phyloP scores from a whole-genome alignment of 1,140 invertebrate species.

The Drosophila truncata region DNA sequence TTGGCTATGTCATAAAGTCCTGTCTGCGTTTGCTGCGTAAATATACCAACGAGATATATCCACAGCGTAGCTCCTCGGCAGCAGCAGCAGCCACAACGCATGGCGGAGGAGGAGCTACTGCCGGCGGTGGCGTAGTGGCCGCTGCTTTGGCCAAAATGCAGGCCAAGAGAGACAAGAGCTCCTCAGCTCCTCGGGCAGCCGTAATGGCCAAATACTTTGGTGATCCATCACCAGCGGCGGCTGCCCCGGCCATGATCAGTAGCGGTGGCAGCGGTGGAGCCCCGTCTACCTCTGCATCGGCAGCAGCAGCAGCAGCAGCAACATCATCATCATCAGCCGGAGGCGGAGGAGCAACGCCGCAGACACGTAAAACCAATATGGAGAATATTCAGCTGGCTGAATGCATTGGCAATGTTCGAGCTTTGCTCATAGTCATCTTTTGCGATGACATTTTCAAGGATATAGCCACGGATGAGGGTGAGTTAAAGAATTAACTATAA shows the following conservation, averaged over 20 bases:
- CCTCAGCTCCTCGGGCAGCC: slow-evolving; percentile 35
- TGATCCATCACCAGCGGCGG: slow-evolving; percentile 19
- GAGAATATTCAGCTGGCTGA: slow-evolving; percentile 93
- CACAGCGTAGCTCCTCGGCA: slow-evolving; percentile 86
- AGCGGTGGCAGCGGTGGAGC: slow-evolving; percentile 20
- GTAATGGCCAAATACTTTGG: slow-evolving; percentile 58
- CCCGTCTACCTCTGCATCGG: slow-evolving; percentile 20
- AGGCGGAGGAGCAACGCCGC: slow-evolving; percentile 22
- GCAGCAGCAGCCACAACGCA: neutral
- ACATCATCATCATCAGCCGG: neutral
- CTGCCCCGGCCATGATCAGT: slow-evolving; percentile 14
- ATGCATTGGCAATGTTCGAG: slow-evolving; percentile 93
- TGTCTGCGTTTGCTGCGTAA: slow-evolving; percentile 92
- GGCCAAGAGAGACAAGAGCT: slow-evolving; percentile 87
- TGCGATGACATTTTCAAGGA: slow-evolving; percentile 89
- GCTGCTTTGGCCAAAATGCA: slow-evolving; percentile 86
- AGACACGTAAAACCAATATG: slow-evolving; percentile 87
- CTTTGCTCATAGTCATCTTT: slow-evolving; percentile 93
- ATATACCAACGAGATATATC: slow-evolving; percentile 96
- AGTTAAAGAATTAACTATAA: neutral
- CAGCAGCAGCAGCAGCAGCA: neutral
- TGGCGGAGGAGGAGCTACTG: neutral
- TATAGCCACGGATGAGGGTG: slow-evolving; percentile 83
- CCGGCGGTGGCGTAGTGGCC: slow-evolving; percentile 79
- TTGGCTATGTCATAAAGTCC: slow-evolving; percentile 95